Evolutionary conservation across 37 sponge, comb jelly and placozoan genomes (phyloP).

Genomic region (Spongilla lacustris): DNA sequence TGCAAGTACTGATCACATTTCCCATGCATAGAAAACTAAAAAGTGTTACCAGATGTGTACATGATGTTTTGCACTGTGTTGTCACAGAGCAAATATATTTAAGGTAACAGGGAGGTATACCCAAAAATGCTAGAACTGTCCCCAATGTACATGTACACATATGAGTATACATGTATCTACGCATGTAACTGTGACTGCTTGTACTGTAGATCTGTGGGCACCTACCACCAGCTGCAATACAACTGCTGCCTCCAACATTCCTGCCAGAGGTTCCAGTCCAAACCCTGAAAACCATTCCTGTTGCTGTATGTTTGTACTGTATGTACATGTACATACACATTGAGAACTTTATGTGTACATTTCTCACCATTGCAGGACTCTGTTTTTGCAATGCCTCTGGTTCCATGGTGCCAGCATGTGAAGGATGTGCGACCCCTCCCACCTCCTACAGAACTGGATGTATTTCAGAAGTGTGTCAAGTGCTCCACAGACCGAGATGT

Average conservation of each 20-base stretch:
- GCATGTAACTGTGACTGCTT: too few relatives aligned
- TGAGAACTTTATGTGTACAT: too few relatives aligned
- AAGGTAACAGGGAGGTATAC: too few relatives aligned
- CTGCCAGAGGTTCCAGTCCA: background rate
- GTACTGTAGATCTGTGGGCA: background rate
- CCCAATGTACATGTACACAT: background rate
- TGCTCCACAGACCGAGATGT: background rate
- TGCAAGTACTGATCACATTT: too few relatives aligned
- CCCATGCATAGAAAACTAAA: too few relatives aligned
- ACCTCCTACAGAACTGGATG: background rate
- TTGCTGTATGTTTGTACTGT: background rate
- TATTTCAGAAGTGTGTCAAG: background rate
- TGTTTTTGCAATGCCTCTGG: background rate
- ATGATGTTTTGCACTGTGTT: too few relatives aligned
- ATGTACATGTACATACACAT: too few relatives aligned
- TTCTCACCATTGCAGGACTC: background rate
- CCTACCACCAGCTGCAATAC: background rate
- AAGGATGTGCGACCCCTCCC: background rate
- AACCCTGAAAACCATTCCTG: background rate
- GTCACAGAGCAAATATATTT: too few relatives aligned
- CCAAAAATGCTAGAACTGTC: too few relatives aligned
- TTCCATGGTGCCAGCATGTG: background rate
- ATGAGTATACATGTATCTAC: too few relatives aligned
- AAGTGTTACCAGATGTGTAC: too few relatives aligned
- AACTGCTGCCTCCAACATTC: background rate